A percentile compares a stretch with the other conserved stretches of the same genome.
Evolutionary conservation across 2,113 vertebrate genomes (phyloP).

Genomic region (Carettochelys insculpta): DNA sequence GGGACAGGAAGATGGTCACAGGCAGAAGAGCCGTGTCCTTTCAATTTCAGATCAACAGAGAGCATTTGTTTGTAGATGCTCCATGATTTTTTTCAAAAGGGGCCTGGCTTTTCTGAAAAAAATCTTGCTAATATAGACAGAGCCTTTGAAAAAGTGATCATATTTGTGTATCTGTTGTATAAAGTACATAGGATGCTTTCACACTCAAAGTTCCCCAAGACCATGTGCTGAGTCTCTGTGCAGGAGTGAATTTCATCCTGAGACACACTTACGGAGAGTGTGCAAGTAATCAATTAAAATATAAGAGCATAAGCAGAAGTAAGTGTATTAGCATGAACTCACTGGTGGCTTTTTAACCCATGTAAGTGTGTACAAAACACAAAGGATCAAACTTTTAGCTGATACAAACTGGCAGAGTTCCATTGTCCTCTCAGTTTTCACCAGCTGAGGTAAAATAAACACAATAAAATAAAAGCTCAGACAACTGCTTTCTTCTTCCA

Average conservation of each 20-base stretch:
- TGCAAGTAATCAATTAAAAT: not conserved
- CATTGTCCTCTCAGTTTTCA: not conserved
- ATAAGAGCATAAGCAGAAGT: not conserved
- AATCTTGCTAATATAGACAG: too few species aligned
- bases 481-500: slow-evolving; percentile 6
- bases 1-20: too few species aligned
- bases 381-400: not conserved
- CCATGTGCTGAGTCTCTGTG: not conserved
- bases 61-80: too few species aligned
- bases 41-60: too few species aligned
- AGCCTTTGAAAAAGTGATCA: not conserved
- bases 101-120: too few species aligned
- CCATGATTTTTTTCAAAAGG: too few species aligned
- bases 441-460: not conserved
- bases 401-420: not conserved
- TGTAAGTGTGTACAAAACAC: not conserved
- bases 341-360: not conserved
- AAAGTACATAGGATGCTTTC: not conserved
- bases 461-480: not conserved
- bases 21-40: too few species aligned
- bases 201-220: not conserved
- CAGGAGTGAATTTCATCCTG: not conserved
- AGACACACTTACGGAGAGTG: not conserved
- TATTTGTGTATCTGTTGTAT: not conserved
- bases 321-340: not conserved